Conservation (phyloP, 2,888 invertebrate species). For the Leptarthrus brevirostris region DNA sequence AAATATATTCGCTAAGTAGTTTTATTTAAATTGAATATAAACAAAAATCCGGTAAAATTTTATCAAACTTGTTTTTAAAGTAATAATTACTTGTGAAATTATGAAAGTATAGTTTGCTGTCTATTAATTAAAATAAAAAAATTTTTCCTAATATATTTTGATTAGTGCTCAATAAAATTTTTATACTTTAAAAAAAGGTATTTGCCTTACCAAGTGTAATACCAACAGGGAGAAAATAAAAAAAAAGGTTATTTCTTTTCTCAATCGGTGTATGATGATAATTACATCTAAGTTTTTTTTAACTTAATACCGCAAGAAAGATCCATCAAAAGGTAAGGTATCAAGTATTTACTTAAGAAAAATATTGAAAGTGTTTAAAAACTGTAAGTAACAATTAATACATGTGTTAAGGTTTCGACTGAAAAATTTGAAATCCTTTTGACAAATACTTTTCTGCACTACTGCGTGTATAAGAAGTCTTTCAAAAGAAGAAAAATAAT, state of each 20-base stretch:
- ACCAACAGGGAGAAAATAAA: background rate
- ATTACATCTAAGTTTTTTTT: constrained; percentile 20
- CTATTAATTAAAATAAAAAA: constrained; percentile 51
- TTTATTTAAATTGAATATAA: too few relatives aligned
- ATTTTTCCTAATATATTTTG: constrained; percentile 26
- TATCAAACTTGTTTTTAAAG: constrained; percentile 6
- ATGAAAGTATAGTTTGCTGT: constrained; percentile 50
- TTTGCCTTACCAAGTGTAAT: background rate
- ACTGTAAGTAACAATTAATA: constrained; percentile 17
- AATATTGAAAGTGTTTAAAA: background rate
- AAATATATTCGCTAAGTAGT: background rate
- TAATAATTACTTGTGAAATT: too few relatives aligned
- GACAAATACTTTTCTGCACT: background rate
- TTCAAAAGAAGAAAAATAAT: background rate
- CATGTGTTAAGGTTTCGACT: background rate
- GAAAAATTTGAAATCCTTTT: constrained; percentile 11
- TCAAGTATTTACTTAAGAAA: constrained; percentile 19
- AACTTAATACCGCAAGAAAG: constrained; percentile 23
- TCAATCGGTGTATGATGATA: constrained; percentile 22
- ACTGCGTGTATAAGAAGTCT: background rate
- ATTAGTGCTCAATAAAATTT: constrained; percentile 3
- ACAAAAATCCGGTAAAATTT: constrained; percentile 6
- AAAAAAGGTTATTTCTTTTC: constrained; percentile 8
- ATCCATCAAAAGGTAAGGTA: constrained; percentile 22
- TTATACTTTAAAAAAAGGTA: too few relatives aligned